Percentiles rank a stretch among this genome's conserved stretches.
Conservation (phyloP, 1,140 invertebrate species). For the Nasonia vitripennis region DNA sequence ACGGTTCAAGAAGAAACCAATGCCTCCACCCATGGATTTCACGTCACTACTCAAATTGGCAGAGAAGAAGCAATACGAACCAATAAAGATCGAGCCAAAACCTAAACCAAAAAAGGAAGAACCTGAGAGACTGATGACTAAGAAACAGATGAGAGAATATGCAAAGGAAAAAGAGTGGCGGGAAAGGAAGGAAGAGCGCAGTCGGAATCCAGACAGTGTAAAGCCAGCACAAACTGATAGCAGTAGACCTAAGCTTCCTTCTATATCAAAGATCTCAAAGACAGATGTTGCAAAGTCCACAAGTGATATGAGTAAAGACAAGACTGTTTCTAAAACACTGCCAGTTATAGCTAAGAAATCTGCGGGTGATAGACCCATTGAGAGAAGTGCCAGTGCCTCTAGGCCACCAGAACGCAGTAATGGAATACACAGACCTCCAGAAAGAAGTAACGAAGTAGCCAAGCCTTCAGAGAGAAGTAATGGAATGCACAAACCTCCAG, state of each 20-base stretch:
- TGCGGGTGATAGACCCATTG: constrained; percentile 49
- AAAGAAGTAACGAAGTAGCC: constrained; percentile 37
- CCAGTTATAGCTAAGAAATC: constrained; percentile 45
- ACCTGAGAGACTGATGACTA: constrained; percentile 84
- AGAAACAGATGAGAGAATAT: constrained; percentile 85
- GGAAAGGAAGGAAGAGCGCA: constrained; percentile 73
- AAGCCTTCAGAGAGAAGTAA: constrained; percentile 26
- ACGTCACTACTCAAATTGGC: constrained; percentile 85
- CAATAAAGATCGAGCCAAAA: constrained; percentile 80
- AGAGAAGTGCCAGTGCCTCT: constrained; percentile 39
- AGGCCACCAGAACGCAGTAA: constrained; percentile 50
- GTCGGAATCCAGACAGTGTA: constrained; percentile 28
- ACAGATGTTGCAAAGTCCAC: not conserved
- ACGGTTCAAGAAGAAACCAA: constrained; percentile 76
- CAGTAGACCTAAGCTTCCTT: not conserved
- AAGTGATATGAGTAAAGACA: constrained; percentile 19
- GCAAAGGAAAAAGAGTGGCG: constrained; percentile 77
- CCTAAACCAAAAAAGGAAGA: constrained; percentile 77
- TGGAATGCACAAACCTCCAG: constrained; percentile 17
- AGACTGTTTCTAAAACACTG: constrained; percentile 37
- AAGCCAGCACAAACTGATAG: constrained; percentile 38
- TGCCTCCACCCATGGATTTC: constrained; percentile 85
- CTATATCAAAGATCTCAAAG: constrained; percentile 6
- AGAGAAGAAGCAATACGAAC: constrained; percentile 88
- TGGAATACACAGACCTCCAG: constrained; percentile 10